Percentiles rank a stretch among this genome's conserved stretches.
These are phyloP conservation scores for Megathymus violae DNA, from an alignment of 1,140 invertebrate species.

Conservation along the genomic window DNA sequence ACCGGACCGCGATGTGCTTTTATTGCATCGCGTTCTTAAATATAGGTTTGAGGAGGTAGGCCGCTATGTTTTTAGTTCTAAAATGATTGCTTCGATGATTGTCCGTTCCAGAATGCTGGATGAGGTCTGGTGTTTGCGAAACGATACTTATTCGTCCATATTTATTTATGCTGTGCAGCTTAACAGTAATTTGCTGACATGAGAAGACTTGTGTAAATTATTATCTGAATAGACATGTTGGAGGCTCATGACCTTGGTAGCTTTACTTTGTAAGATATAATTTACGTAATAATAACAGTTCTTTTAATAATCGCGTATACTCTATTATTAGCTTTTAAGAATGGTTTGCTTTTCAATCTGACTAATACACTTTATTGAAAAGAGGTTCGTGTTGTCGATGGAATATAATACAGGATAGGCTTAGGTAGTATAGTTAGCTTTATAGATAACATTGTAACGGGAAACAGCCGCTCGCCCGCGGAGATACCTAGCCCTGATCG, in stretches of 20 bases:
- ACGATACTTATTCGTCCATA: constrained; percentile 13
- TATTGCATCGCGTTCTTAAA: constrained; percentile 81
- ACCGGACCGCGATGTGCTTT: constrained; percentile 75
- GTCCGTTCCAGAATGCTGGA: constrained; percentile 23
- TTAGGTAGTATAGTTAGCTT: not conserved
- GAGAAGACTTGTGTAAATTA: not conserved
- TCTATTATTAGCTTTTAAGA: too few relatives aligned
- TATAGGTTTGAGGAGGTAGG: constrained; percentile 68
- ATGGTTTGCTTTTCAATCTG: too few relatives aligned
- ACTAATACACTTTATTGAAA: not conserved
- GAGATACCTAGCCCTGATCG: constrained; percentile 11
- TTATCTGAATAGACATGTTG: not conserved
- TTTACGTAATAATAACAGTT: not conserved
- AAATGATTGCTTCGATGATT: constrained; percentile 52
- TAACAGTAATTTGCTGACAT: constrained; percentile 11
- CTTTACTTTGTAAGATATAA: not conserved
- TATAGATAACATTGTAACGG: constrained; percentile 12
- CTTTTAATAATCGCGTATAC: not conserved
- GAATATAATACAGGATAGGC: not conserved
- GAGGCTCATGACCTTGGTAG: not conserved
- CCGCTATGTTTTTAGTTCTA: constrained; percentile 61
- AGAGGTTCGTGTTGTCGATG: not conserved
- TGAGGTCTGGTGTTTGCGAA: constrained; percentile 16
- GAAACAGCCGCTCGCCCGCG: constrained; percentile 3
- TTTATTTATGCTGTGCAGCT: constrained; percentile 5